Conservation (phyloP, 2,797 vertebrate genomes). For the Sparidentex hasta region DNA sequence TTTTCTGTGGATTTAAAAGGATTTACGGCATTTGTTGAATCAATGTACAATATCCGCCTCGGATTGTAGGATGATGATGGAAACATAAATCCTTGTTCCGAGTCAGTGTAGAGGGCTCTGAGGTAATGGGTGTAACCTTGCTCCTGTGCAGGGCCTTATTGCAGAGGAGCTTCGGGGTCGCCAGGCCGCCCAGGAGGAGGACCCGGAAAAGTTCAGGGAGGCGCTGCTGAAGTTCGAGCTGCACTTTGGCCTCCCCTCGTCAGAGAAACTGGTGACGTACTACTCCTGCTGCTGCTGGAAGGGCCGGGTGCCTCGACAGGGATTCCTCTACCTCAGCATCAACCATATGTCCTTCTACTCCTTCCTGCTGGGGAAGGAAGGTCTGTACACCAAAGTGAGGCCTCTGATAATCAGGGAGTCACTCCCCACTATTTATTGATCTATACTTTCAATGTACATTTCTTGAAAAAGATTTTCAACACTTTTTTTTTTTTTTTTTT, state of each 20-base stretch:
- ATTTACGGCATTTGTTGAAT: not conserved
- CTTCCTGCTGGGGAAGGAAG: constrained; percentile 97
- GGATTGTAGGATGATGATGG: not conserved
- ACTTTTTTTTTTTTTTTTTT: too few relatives aligned
- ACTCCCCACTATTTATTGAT: not conserved
- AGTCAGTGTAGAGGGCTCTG: not conserved
- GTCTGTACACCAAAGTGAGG: constrained; percentile 80
- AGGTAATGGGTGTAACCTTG: not conserved
- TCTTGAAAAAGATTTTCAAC: not conserved
- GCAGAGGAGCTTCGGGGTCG: constrained; percentile 93
- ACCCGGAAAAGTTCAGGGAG: constrained; percentile 94
- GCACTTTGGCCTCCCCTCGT: constrained; percentile 92
- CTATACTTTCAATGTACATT: not conserved
- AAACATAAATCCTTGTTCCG: not conserved
- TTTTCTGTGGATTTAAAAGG: not conserved
- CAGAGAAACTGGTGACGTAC: constrained; percentile 93
- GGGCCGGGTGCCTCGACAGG: constrained; percentile 95
- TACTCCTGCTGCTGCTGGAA: constrained; percentile 99
- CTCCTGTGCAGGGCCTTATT: constrained; percentile 90
- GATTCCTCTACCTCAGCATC: constrained; percentile 97
- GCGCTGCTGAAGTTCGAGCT: constrained; percentile 92
- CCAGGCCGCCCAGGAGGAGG: constrained; percentile 92
- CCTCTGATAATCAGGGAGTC: constrained; percentile 26
- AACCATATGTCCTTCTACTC: constrained; percentile 99
- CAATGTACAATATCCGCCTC: not conserved